These are phyloP conservation scores for Xylota sylvarum DNA, from an alignment of 2,888 invertebrate species.

Conservation along the genomic window DNA sequence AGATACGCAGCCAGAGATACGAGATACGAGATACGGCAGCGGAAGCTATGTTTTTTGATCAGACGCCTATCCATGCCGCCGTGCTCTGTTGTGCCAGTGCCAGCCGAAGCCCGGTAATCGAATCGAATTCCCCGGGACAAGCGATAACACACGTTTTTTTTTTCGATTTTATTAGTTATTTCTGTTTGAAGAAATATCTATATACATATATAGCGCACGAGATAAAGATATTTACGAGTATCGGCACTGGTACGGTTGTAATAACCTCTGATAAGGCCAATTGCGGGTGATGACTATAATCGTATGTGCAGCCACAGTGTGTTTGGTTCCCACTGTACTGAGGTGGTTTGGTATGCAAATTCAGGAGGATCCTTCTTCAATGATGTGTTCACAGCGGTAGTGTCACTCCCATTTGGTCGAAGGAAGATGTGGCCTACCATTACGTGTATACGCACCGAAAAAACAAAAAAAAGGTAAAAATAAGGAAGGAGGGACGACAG, in stretches of 20 bases:
- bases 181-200: conserved; percentile 47
- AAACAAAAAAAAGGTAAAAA: neutral
- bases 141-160: conserved; percentile 60
- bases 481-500: conserved; percentile 37
- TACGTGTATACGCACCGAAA: neutral
- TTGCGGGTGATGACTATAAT: conserved; percentile 15
- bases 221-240: conserved; percentile 56
- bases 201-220: neutral
- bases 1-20: conserved; percentile 53
- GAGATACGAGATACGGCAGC: conserved; percentile 66
- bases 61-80: conserved; percentile 34
- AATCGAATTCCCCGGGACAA: conserved; percentile 59
- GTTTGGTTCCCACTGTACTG: conserved; percentile 25
- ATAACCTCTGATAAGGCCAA: conserved; percentile 59
- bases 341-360: conserved; percentile 46
- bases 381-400: conserved; percentile 56
- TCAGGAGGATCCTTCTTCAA: conserved; percentile 50
- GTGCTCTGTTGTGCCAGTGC: neutral
- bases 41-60: conserved; percentile 74
- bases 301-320: neutral
- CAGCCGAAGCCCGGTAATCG: conserved; percentile 26
- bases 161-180: conserved; percentile 34
- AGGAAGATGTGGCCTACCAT: conserved; percentile 65
- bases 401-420: conserved; percentile 57
- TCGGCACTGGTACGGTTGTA: conserved; percentile 15